Percentiles rank a stretch among this genome's conserved stretches.
Evolutionary conservation across 2,888 invertebrate species (phyloP).

Genomic region (Apeira syringaria): DNA sequence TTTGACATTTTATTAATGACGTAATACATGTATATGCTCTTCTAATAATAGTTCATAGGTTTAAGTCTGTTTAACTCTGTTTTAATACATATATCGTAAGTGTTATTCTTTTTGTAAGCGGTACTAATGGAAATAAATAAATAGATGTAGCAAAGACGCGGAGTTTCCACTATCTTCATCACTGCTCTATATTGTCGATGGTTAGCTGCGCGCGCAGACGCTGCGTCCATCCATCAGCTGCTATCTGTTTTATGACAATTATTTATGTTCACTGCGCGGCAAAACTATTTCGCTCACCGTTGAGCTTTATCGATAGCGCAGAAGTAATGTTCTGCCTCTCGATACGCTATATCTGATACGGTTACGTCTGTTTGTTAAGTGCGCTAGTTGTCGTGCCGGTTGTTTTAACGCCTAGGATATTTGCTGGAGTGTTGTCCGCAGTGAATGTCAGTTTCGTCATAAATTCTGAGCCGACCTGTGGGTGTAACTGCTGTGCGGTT

Average conservation of each 20-base stretch:
- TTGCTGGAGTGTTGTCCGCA: slow-evolving; percentile 74
- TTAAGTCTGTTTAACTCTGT: too few species aligned
- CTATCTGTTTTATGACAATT: slow-evolving; percentile 82
- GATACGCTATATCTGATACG: slow-evolving; percentile 81
- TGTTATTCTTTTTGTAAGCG: too few species aligned
- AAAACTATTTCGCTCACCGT: slow-evolving; percentile 81
- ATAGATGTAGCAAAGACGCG: slow-evolving; percentile 19
- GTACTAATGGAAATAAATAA: too few species aligned
- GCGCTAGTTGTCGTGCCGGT: slow-evolving; percentile 77
- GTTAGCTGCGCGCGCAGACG: slow-evolving; percentile 49
- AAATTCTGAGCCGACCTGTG: slow-evolving; percentile 79
- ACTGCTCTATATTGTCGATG: slow-evolving; percentile 55
- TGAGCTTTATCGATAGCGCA: slow-evolving; percentile 82
- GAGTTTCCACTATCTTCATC: slow-evolving; percentile 34
- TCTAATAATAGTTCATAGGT: too few species aligned
- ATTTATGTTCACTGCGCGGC: slow-evolving; percentile 77
- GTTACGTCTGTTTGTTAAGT: slow-evolving; percentile 83
- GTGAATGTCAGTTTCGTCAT: slow-evolving; percentile 79
- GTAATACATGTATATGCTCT: too few species aligned
- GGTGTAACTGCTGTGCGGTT: slow-evolving; percentile 76
- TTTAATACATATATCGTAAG: too few species aligned
- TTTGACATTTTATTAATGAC: too few species aligned
- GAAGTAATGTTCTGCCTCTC: slow-evolving; percentile 78
- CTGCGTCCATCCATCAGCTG: slow-evolving; percentile 71
- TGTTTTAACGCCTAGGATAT: slow-evolving; percentile 82